Evolutionary conservation across 2,113 vertebrate species (phyloP).

Genomic region (Microcebus ravelobensis): DNA sequence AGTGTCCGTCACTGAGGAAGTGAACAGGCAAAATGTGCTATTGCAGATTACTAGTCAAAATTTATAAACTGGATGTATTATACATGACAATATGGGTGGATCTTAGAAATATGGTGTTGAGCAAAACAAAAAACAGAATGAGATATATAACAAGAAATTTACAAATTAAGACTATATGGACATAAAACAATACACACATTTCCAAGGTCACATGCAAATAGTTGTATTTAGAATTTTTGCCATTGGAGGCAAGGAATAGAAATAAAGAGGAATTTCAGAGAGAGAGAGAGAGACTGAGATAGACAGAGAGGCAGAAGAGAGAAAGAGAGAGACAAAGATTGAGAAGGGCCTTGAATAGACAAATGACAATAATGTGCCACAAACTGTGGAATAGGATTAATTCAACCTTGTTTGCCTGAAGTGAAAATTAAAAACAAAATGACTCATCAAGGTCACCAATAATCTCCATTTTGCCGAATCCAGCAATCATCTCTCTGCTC

Average conservation of each 20-base stretch:
- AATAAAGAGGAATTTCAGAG: background rate
- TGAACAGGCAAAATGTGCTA: background rate
- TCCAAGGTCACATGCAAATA: background rate
- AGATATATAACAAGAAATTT: background rate
- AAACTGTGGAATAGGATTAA: background rate
- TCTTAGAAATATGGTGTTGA: background rate
- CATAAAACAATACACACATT: background rate
- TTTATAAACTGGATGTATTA: background rate
- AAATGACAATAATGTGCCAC: background rate
- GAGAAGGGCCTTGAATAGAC: background rate
- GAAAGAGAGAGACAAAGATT: too few relatives aligned
- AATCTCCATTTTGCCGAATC: background rate
- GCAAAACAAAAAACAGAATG: background rate
- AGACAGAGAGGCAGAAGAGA: too few relatives aligned
- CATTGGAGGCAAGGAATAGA: background rate
- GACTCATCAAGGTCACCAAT: background rate
- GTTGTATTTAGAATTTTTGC: background rate
- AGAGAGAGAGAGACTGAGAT: background rate
- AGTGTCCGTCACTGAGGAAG: background rate
- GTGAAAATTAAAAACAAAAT: background rate
- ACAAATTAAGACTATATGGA: background rate
- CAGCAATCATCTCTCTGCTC: background rate
- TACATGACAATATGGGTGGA: background rate
- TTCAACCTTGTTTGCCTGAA: background rate
- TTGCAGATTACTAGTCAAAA: background rate